Evolutionary conservation across 2,888 invertebrate genomes (phyloP).

Genomic region (Amblyjoppa proteus): DNA sequence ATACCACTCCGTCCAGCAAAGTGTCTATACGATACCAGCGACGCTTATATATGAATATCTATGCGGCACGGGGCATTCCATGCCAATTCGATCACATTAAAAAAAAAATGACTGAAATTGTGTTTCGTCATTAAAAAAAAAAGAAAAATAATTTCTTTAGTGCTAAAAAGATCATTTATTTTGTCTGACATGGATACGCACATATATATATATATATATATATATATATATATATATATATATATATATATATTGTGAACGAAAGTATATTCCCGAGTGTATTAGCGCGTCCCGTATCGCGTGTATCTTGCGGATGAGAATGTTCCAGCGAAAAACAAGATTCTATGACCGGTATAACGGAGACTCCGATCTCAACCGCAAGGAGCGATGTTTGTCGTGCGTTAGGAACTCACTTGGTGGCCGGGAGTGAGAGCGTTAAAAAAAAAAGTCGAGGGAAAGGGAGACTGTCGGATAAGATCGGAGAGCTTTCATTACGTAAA

Average conservation of each 20-base stretch:
- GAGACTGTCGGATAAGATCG: slow-evolving; percentile 53
- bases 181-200: background rate
- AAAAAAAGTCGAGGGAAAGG: slow-evolving; percentile 40
- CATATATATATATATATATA: too few relatives aligned
- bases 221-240: too few relatives aligned
- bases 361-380: slow-evolving; percentile 43
- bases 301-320: slow-evolving; percentile 7
- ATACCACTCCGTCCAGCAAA: slow-evolving; percentile 5
- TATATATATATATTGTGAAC: background rate
- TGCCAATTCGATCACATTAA: background rate
- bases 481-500: slow-evolving; percentile 61
- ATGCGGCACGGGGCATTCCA: background rate
- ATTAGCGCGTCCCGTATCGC: background rate
- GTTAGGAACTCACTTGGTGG: slow-evolving; percentile 11
- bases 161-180: background rate
- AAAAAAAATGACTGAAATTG: background rate
- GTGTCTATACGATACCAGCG: slow-evolving; percentile 21
- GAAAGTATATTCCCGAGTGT: background rate
- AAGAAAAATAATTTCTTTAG: background rate
- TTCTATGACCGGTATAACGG: slow-evolving; percentile 44
- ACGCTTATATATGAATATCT: slow-evolving; percentile 20
- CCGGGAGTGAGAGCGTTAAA: slow-evolving; percentile 39
- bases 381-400: slow-evolving; percentile 15
- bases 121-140: background rate
- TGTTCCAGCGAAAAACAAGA: slow-evolving; percentile 49